phyloP scores from a whole-genome alignment of 2,888 invertebrate genomes.

The Parnassius smintheus region DNA sequence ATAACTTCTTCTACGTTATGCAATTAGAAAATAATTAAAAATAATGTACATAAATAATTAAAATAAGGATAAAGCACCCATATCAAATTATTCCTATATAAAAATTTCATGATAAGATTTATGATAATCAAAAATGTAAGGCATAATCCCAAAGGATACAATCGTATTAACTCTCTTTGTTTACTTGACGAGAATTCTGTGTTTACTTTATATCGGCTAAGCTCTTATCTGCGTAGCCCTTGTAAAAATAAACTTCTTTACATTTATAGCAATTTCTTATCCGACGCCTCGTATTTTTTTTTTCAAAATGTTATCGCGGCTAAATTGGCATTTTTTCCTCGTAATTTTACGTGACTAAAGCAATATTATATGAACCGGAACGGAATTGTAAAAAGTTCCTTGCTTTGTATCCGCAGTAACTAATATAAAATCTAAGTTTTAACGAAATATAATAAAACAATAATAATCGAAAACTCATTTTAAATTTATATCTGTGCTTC shows the following conservation, averaged over 20 bases:
- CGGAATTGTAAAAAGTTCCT: background rate
- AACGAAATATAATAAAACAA: no score
- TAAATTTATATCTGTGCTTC: no score
- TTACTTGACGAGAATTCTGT: slow-evolving; percentile 28
- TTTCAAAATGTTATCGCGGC: slow-evolving; percentile 38
- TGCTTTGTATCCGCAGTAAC: background rate
- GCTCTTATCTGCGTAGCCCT: slow-evolving; percentile 45
- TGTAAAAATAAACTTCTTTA: slow-evolving; percentile 49
- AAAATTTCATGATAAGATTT: slow-evolving; percentile 18
- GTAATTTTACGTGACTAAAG: slow-evolving; percentile 29
- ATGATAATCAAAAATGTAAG: slow-evolving; percentile 27
- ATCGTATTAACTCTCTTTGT: slow-evolving; percentile 27
- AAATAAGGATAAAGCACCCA: no score
- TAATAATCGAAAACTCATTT: no score
- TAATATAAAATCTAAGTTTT: no score
- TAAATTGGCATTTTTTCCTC: slow-evolving; percentile 35
- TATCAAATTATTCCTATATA: slow-evolving; percentile 1
- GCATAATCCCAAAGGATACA: slow-evolving; percentile 26
- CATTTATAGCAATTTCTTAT: slow-evolving; percentile 52
- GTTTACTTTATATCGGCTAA: slow-evolving; percentile 29
- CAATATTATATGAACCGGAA: slow-evolving; percentile 23
- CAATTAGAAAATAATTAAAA: no score
- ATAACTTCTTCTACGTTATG: no score
- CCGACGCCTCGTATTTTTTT: slow-evolving; percentile 43
- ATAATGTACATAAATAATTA: no score